Evolutionary conservation across 2,113 vertebrate genomes (phyloP), one percentile per base, ranked within the genome.

Genomic region (Ceyx margarethae): DNA sequence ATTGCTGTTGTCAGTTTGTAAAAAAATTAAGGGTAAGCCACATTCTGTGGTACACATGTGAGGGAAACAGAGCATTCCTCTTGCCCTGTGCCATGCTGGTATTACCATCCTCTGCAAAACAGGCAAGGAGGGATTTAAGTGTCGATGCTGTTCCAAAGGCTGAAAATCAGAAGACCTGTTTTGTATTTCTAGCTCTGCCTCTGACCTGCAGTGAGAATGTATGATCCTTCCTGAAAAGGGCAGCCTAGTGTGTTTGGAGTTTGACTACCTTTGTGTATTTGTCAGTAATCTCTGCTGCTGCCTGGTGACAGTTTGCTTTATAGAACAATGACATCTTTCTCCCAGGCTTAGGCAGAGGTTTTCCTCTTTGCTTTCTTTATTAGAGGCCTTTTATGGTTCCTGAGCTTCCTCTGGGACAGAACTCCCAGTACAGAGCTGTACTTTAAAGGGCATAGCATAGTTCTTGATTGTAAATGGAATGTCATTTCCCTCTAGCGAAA

Each of bases 401-500:
- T 35, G 50, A 87, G 46, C 31, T 84, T 94, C 89, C 71, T 84
- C 62, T 84, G 93, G 81, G 86, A 94, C 13, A 72, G 11, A 81
- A 40, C 40, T 91, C 35, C 61, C 68, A 61, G 58, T 65, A 85
- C 15, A 65, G 9, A 25, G 57, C 26, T 79, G 29, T 68, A 61
- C 62, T 86, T 93, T 79, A 89, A 94, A 86, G 69, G 45, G 40
- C 50, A 66, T 57, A 69, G 75, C 14, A 66, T 73, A 89, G 69
- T 92, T 92, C 58, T 76, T 89, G 42, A 46, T 87, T 92, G 93
- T 85, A 76, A 86, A 93, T 46, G 0, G 26, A 87, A 73, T 29
- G 33, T 28, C 35, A 65, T 94, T 94, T 92, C 77, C 74, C 62
- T 79, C 62, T 69, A 91, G 90, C 57, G 58, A 89, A 78, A 87